phyloP scores from a whole-genome alignment of 1,140 invertebrate genomes.

The Scaptomyza graminum region DNA sequence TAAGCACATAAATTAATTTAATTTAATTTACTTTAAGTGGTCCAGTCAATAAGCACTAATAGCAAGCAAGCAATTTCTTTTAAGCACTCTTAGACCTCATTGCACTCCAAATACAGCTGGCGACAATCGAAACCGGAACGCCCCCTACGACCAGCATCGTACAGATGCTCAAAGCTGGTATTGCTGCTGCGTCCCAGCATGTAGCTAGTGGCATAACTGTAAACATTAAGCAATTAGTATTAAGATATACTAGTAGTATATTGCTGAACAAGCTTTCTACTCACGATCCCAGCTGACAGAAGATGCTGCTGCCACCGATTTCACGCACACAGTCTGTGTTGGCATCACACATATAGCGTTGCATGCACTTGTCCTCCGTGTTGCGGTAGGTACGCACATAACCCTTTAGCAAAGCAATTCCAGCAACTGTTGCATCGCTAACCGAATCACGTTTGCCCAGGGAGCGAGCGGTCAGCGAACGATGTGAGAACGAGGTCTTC shows the following conservation, averaged over 20 bases:
- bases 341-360: constrained; percentile 94
- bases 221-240: background rate
- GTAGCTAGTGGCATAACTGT: constrained; percentile 93
- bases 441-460: constrained; percentile 93
- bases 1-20: constrained; percentile 76
- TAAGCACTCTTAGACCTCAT: constrained; percentile 88
- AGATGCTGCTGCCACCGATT: constrained; percentile 92
- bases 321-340: constrained; percentile 93
- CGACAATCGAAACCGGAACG: constrained; percentile 93
- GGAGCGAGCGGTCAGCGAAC: constrained; percentile 91
- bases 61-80: constrained; percentile 6
- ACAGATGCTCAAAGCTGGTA: constrained; percentile 90
- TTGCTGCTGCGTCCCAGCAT: constrained; percentile 90
- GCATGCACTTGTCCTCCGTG: constrained; percentile 91
- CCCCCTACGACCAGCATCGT: constrained; percentile 92
- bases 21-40: constrained; percentile 66
- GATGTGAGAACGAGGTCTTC: constrained; percentile 95
- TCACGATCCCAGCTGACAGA: constrained; percentile 97
- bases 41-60: constrained; percentile 56
- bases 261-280: constrained; percentile 77
- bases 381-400: constrained; percentile 93
- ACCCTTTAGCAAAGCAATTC: constrained; percentile 94
- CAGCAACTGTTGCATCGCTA: constrained; percentile 93
- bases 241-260: no score
- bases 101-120: constrained; percentile 92